phyloP scores from a whole-genome alignment of 1,140 invertebrate genomes.

The Campoletis sonorensis region DNA sequence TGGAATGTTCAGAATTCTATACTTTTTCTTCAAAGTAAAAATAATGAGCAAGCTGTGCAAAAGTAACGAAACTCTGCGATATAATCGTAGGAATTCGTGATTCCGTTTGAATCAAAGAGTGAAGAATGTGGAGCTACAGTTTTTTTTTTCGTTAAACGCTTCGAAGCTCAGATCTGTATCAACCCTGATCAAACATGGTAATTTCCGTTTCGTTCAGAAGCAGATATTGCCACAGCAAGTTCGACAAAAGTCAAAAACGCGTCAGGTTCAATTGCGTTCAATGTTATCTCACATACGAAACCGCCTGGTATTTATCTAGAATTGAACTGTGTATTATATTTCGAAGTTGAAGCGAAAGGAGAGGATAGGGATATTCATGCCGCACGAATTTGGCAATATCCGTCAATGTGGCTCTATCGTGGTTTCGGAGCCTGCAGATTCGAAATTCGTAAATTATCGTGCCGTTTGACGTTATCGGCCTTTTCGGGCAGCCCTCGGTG shows the following conservation, averaged over 20 bases:
- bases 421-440: constrained; percentile 47
- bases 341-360: constrained; percentile 48
- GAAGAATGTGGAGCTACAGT: no score
- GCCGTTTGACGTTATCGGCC: constrained; percentile 63
- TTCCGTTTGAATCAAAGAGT: background rate
- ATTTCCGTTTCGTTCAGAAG: background rate
- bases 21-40: background rate
- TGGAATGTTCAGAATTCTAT: background rate
- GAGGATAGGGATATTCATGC: constrained; percentile 68
- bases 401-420: constrained; percentile 63
- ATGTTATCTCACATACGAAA: no score
- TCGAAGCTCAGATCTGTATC: background rate
- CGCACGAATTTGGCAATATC: constrained; percentile 71
- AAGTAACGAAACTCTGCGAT: background rate
- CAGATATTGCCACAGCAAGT: background rate
- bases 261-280: no score
- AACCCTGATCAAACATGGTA: background rate
- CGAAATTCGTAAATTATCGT: constrained; percentile 67
- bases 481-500: constrained; percentile 53
- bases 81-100: constrained; percentile 10
- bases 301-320: no score
- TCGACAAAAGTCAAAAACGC: background rate
- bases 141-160: no score
- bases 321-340: constrained; percentile 29
- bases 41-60: background rate